Conservation (phyloP, 2,888 invertebrate genomes). For the Pseudeuparius sepicola region DNA sequence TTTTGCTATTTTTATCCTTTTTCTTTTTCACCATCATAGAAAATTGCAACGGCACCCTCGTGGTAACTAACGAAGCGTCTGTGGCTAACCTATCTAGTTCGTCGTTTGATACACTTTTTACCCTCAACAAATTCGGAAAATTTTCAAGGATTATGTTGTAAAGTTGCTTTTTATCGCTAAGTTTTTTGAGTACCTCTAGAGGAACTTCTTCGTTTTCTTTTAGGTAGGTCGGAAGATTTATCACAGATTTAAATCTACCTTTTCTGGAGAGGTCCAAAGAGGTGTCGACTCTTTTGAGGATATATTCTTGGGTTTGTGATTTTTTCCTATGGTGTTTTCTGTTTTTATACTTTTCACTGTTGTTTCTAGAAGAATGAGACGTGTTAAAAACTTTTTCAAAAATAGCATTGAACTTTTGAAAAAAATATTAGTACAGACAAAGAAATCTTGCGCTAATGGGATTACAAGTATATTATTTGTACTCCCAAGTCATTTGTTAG, state of each 20-base stretch:
- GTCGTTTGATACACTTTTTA: conserved; percentile 54
- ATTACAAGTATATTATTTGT: too few relatives aligned
- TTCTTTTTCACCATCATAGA: conserved; percentile 42
- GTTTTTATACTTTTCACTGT: conserved; percentile 4
- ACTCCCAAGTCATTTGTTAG: too few relatives aligned
- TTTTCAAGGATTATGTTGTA: conserved; percentile 63
- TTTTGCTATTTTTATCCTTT: conserved; percentile 40
- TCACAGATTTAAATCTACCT: conserved; percentile 54
- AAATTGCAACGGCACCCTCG: conserved; percentile 49
- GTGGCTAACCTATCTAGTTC: conserved; percentile 40
- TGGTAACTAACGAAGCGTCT: conserved; percentile 29
- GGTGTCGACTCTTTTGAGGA: too few relatives aligned
- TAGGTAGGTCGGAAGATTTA: conserved; percentile 66
- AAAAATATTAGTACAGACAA: too few relatives aligned
- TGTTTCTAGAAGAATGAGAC: conserved; percentile 11
- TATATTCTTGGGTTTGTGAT: too few relatives aligned
- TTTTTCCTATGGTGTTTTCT: not conserved
- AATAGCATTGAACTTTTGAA: too few relatives aligned
- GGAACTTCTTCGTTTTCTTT: conserved; percentile 61
- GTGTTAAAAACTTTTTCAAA: too few relatives aligned
- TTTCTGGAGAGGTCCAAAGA: conserved; percentile 28
- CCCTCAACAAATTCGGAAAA: conserved; percentile 56
- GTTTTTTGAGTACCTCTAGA: conserved; percentile 50
- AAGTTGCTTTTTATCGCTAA: conserved; percentile 53
- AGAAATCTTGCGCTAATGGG: too few relatives aligned